These are phyloP conservation scores for Alectura lathami DNA, from an alignment of 2,113 vertebrate species.

Conservation along the genomic window DNA sequence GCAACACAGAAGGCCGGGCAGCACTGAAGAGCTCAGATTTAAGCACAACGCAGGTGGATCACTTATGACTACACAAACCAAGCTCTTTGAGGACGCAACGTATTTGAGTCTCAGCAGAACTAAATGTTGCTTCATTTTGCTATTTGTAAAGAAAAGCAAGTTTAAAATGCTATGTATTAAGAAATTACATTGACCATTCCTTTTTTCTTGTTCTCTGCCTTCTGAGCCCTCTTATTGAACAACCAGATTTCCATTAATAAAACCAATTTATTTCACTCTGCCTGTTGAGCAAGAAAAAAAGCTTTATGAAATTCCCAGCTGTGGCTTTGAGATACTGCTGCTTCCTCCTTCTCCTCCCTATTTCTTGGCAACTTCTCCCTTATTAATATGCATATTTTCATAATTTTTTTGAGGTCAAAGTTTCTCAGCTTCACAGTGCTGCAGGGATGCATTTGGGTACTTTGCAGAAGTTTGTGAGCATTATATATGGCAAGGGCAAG, in stretches of 20 bases:
- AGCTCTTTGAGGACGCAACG: not conserved
- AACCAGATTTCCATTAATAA: constrained; percentile 7
- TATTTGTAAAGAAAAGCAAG: not conserved
- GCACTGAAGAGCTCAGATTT: not conserved
- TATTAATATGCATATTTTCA: not conserved
- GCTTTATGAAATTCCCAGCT: not conserved
- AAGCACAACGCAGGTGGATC: not conserved
- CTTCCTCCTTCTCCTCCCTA: not conserved
- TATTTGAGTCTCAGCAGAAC: not conserved
- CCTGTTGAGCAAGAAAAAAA: not conserved
- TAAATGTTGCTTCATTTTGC: not conserved
- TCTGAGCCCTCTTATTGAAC: not conserved
- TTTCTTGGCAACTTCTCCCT: not conserved
- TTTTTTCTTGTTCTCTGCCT: not conserved
- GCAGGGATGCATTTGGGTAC: not conserved
- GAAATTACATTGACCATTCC: not conserved
- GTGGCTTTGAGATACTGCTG: not conserved
- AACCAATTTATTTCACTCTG: not conserved
- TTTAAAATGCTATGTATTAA: not conserved
- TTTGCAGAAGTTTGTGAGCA: not conserved
- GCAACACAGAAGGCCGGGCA: not conserved
- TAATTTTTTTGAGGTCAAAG: not conserved
- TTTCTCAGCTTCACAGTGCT: not conserved
- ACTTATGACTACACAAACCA: not conserved
- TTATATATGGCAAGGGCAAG: not conserved